Evolutionary conservation across 2,113 vertebrate genomes (phyloP), one percentile per base, ranked within the genome.

Genomic region (Echinops telfairi): DNA sequence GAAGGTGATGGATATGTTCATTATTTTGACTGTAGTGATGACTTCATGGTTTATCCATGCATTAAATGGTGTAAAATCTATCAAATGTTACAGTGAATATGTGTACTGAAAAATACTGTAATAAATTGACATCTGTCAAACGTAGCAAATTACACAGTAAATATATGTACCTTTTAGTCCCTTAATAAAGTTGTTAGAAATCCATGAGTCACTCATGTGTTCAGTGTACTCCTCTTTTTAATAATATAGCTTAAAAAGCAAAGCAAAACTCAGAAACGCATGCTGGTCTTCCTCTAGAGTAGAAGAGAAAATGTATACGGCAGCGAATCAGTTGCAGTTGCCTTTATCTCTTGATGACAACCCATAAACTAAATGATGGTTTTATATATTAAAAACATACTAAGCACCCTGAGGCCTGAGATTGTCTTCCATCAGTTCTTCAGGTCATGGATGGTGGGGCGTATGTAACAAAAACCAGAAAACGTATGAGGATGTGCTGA

Each of bases 401-500:
- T 68, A 90, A 94, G 53, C 12, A 1, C 57, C 57, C 71, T 38
- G 76, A 62, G 86, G 83, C 80, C 93, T n/a, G 87, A 80, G 80
- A 93, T 95, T 96, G 97, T 96, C 92, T 89, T 97, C 62, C 81
- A 90, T 86, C 36, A 94, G 76, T 94, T 5, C 86, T 95, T 86
- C 64, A 92, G 93, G 82, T 94, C 64, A 94, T 53, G 47, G 47
- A 14, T 53, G 47, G 47, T 83, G 94, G 87, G 77, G 89, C 70
- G 96, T 97, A 95, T 97, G 94, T 93, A 95, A 22, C 33, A 20
- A 84, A 96, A 94, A 96, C 96, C 62, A 90, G 78, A 93, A 94
- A 97, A 95, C 82, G 83, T 96, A 94, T 90, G 93, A 89, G 93
- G 97, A 95, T 94, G 17, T 94, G 97, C 89, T 96, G 94, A 97